A percentile compares a stretch with the other conserved stretches of the same genome.
These are phyloP conservation scores for Peromyscus leucopus DNA, from an alignment of 2,113 vertebrate genomes.

Conservation along the genomic window DNA sequence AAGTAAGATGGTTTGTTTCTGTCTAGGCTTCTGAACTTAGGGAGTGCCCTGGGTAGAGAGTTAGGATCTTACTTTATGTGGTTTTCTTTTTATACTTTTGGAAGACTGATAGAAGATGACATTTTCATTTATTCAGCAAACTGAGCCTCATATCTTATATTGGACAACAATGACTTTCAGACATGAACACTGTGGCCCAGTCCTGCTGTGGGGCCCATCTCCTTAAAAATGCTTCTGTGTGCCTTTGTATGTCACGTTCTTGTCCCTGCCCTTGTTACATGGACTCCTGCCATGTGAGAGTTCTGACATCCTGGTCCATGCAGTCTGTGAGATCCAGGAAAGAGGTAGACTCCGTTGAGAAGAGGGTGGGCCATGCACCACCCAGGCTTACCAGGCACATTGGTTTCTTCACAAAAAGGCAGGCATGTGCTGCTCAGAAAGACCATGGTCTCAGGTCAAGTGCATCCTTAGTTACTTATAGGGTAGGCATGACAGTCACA, in stretches of 20 bases:
- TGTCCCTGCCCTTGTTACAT: background rate
- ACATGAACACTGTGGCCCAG: background rate
- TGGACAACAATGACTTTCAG: background rate
- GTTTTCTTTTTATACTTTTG: slow-evolving; percentile 2
- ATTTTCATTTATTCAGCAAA: background rate
- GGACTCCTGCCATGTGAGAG: background rate
- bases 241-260: background rate
- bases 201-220: background rate
- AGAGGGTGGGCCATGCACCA: background rate
- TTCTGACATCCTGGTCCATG: background rate
- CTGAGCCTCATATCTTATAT: background rate
- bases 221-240: background rate
- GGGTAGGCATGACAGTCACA: background rate
- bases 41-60: background rate
- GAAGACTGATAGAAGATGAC: background rate
- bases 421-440: background rate
- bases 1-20: background rate
- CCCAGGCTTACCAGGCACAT: background rate
- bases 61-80: slow-evolving; percentile 12
- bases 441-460: background rate
- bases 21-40: background rate
- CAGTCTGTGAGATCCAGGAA: no score
- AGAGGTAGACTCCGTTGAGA: background rate
- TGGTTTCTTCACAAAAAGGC: background rate
- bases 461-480: background rate